A percentile compares a stretch with the other conserved stretches of the same genome.
Evolutionary conservation across 2,888 invertebrate species (phyloP).

Genomic region (Orchestes rusci): DNA sequence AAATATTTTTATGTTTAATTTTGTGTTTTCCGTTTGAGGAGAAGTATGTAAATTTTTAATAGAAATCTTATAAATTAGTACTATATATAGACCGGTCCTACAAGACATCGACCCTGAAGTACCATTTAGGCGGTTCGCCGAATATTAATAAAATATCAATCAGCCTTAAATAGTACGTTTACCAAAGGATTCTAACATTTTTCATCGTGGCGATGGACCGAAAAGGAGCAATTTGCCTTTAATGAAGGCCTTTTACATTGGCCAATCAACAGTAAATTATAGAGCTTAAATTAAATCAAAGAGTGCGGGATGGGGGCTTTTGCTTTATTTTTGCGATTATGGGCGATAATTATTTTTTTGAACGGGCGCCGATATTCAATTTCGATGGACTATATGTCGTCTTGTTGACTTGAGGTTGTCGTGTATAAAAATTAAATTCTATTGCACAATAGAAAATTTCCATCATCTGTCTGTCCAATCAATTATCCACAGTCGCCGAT

Average conservation of each 20-base stretch:
- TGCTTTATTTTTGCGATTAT: constrained; percentile 10
- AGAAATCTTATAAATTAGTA: too few species aligned
- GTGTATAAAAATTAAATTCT: too few species aligned
- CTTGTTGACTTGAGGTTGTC: too few species aligned
- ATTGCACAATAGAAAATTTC: too few species aligned
- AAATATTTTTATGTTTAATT: too few species aligned
- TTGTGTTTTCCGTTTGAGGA: too few species aligned
- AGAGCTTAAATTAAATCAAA: constrained; percentile 25
- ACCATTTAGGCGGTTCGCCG: constrained; percentile 17
- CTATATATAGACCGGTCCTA: too few species aligned
- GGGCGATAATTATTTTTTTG: constrained; percentile 19
- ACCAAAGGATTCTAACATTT: constrained; percentile 20
- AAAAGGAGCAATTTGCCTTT: constrained; percentile 21
- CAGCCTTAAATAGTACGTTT: constrained; percentile 20
- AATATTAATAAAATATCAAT: constrained; percentile 23
- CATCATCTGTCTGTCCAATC: constrained; percentile 6
- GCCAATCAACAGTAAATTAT: constrained; percentile 24
- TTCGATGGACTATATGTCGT: too few species aligned
- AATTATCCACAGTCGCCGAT: constrained; percentile 7
- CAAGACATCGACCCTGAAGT: too few species aligned
- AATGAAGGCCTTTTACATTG: constrained; percentile 24
- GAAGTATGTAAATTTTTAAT: too few species aligned
- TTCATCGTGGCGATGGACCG: constrained; percentile 11
- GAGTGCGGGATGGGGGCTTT: constrained; percentile 14
- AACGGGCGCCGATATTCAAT: too few species aligned